Evolutionary conservation across 2,113 vertebrate species (phyloP), one percentile per base, ranked within the genome.

Genomic region (Cricetomys ansorgei): DNA sequence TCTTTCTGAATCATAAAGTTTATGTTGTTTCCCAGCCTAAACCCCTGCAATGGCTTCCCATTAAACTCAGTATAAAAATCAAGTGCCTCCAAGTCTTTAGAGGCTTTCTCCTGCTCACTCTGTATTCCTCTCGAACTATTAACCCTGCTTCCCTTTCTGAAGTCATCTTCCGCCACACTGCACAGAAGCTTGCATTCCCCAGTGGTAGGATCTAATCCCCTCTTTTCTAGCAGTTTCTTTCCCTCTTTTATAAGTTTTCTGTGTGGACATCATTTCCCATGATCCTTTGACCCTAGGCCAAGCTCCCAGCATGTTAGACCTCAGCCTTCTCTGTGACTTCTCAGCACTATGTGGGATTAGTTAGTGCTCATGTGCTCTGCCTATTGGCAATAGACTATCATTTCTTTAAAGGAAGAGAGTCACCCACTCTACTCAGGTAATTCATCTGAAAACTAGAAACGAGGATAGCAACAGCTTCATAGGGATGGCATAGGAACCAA

Each of bases 121-220:
- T n/a, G 45, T 4, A 23, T 25, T 2, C 3, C 34, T 65, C 13
- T 43, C 29, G 25, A 55, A 81, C 37, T 40, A 81, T 45, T 53
- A 79, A 19, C 48, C 0, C 7, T 0, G 16, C n/a, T 37, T 53
- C n/a, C 25, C 21, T 10, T 19, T 50, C 50, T 9, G 34, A 81
- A n/a, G 34, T 7, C 6, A 73, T 31, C 59, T 76, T 21, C 13
- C 9, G 48, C 25, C 37, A 34, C 37, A 7, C 3, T 37, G 65
- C n/a, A 34, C 37, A 40, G 40, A 75, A 0, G 10, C 5, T 3
- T 70, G 48, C 50, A 17, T 57, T 50, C 40, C 70, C 62, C 21
- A 3, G 0, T 1, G 3, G 21, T 2, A 3, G 19, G 6, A 17
- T 2, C 15, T n/a, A 10, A 40, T 80, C 17, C 53, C 11, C 31